Conservation (phyloP, 2,888 invertebrate species). For the Cataglyphis albicans region DNA sequence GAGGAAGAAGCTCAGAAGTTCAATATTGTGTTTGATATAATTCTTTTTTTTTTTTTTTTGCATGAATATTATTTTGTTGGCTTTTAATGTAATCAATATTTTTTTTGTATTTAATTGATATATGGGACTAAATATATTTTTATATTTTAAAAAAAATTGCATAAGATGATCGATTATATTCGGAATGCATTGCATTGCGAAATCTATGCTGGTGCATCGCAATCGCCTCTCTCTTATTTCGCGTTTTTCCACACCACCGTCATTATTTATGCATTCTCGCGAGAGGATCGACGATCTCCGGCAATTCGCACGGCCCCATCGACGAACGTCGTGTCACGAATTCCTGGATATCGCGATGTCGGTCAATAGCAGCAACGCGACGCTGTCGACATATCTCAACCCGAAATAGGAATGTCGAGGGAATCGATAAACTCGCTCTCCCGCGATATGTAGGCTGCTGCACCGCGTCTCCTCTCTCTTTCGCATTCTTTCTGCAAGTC, state of each 20-base stretch:
- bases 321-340: slow-evolving; percentile 49
- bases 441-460: slow-evolving; percentile 48
- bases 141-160: not conserved
- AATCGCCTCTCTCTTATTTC: slow-evolving; percentile 27
- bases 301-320: slow-evolving; percentile 33
- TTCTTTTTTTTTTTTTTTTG: not conserved
- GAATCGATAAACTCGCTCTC: slow-evolving; percentile 61
- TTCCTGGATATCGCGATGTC: slow-evolving; percentile 58
- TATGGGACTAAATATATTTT: not conserved
- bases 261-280: slow-evolving; percentile 51
- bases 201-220: not conserved
- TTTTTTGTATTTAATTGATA: not conserved
- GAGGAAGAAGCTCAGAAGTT: not conserved
- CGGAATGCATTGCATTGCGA: not conserved
- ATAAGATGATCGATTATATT: not conserved
- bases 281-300: slow-evolving; percentile 32
- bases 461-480: slow-evolving; percentile 9
- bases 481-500: slow-evolving; percentile 35
- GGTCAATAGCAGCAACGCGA: slow-evolving; percentile 53
- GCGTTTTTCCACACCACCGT: not conserved
- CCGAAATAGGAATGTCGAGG: slow-evolving; percentile 58
- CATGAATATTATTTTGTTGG: not conserved
- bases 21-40: not conserved
- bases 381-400: slow-evolving; percentile 55
- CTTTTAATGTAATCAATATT: not conserved